phyloP scores from a whole-genome alignment of 2,888 invertebrate species.

The Watsonalla cultraria region DNA sequence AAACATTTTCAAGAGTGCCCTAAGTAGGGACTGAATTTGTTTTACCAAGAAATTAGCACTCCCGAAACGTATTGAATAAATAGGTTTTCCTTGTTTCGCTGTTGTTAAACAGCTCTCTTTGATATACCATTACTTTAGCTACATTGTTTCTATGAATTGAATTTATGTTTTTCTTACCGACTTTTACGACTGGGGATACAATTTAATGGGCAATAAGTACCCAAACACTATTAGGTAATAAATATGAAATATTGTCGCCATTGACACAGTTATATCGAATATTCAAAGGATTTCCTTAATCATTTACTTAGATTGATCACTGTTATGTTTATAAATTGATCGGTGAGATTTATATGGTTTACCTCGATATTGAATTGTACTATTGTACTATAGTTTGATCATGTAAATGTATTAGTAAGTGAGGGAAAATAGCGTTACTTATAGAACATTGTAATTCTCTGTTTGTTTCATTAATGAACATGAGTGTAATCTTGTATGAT shows the following conservation, averaged over 20 bases:
- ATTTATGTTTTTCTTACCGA: conserved; percentile 1
- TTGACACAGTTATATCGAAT: conserved; percentile 2
- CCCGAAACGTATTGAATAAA: too few relatives aligned
- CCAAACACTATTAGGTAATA: conserved; percentile 1
- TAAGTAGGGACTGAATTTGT: too few relatives aligned
- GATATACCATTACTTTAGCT: background rate
- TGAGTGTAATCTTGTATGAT: too few relatives aligned
- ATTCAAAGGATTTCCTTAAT: background rate
- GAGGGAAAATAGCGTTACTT: too few relatives aligned
- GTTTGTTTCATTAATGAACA: too few relatives aligned
- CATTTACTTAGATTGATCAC: background rate
- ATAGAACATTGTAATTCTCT: too few relatives aligned
- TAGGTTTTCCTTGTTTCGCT: background rate
- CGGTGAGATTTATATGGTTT: background rate
- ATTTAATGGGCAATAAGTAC: conserved; percentile 2
- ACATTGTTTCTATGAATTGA: background rate
- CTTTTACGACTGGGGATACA: background rate
- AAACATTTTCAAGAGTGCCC: too few relatives aligned
- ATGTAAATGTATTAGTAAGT: too few relatives aligned
- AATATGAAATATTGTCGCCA: background rate
- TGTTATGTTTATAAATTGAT: background rate
- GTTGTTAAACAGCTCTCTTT: background rate
- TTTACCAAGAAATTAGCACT: too few relatives aligned
- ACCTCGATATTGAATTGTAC: background rate
- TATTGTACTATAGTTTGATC: background rate